Percentiles rank a stretch among this genome's conserved stretches.
Conservation (phyloP, 1,140 invertebrate genomes). For the Grapholita molesta region DNA sequence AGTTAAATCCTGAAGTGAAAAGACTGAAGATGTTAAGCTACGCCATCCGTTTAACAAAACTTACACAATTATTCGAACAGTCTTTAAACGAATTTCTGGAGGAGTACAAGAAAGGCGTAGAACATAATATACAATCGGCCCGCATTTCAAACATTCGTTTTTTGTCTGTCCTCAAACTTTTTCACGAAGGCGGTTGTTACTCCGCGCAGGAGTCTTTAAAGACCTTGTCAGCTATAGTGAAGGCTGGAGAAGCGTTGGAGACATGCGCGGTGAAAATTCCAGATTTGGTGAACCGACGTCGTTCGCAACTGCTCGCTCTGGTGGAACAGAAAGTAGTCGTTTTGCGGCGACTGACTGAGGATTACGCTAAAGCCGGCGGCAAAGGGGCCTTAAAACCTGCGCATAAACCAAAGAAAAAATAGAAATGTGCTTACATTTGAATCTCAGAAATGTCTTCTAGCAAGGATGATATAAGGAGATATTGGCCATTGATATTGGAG, state of each 20-base stretch:
- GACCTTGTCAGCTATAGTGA: conserved; percentile 36
- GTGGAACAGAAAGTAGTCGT: conserved; percentile 47
- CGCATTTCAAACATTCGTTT: conserved; percentile 51
- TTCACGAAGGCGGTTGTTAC: conserved; percentile 52
- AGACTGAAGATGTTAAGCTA: conserved; percentile 62
- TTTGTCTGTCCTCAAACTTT: conserved; percentile 48
- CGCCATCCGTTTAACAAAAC: conserved; percentile 39
- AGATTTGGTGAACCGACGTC: conserved; percentile 43
- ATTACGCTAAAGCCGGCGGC: conserved; percentile 26
- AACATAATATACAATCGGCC: conserved; percentile 42
- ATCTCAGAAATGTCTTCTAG: no score
- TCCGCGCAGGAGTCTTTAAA: conserved; percentile 43
- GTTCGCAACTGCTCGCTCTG: conserved; percentile 35
- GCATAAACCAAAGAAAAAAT: conserved; percentile 27
- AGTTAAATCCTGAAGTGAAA: conserved; percentile 43
- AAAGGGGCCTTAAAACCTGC: conserved; percentile 16
- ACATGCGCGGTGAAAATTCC: conserved; percentile 28
- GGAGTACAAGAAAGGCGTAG: conserved; percentile 38
- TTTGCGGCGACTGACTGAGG: conserved; percentile 37
- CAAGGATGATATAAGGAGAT: no score
- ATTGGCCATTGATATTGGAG: no score
- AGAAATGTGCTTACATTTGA: not conserved
- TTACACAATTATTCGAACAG: conserved; percentile 44
- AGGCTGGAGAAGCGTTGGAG: conserved; percentile 46
- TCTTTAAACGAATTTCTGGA: conserved; percentile 40